A percentile compares a stretch with the other conserved stretches of the same genome.
Evolutionary conservation across 2,888 invertebrate species (phyloP).

Genomic region (Argyra leucocephala): DNA sequence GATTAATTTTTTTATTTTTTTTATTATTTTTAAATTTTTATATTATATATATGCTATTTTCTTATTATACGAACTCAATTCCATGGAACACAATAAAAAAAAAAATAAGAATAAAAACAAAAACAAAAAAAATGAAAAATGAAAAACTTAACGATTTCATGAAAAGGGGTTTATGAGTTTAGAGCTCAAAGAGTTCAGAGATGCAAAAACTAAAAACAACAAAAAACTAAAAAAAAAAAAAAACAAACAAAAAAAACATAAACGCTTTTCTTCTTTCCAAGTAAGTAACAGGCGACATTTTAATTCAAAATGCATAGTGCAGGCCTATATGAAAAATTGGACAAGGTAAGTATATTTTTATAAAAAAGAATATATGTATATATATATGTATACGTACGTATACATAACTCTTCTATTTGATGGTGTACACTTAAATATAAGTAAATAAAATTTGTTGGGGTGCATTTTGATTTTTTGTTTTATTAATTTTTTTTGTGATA

Average conservation of each 20-base stretch:
- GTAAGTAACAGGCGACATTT: not conserved
- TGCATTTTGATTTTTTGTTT: not conserved
- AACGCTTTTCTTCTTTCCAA: not conserved
- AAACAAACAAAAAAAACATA: not conserved
- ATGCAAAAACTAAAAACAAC: no score
- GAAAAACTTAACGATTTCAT: not conserved
- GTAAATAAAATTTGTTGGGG: not conserved
- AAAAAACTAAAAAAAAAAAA: not conserved
- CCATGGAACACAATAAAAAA: not conserved
- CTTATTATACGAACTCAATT: no score
- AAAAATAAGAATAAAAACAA: no score
- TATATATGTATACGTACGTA: not conserved
- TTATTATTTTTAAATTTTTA: not conserved
- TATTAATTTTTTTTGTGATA: not conserved
- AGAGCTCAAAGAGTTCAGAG: not conserved
- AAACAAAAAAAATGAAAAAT: not conserved
- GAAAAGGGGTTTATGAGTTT: not conserved
- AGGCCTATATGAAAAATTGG: not conserved
- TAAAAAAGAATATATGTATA: not conserved
- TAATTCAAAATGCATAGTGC: not conserved
- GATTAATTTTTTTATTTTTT: not conserved
- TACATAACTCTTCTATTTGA: no score
- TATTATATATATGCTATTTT: no score
- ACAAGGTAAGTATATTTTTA: not conserved
- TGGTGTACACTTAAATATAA: no score